Base-by-base conservation (phyloP, 2,888 invertebrate genomes). In the Coelogynopora nodosa region DNA sequence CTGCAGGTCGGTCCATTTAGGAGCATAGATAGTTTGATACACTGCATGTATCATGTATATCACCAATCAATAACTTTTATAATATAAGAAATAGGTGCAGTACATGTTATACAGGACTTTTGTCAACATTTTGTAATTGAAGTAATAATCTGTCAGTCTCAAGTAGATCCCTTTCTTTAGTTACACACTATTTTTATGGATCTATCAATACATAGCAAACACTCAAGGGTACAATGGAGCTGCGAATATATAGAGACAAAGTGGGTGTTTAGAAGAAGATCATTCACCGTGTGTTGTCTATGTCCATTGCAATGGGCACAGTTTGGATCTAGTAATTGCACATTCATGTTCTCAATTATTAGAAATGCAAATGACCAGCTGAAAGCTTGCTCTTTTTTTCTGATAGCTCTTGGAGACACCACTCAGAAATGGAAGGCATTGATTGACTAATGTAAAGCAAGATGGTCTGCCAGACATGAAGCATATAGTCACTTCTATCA, bases 401-500 rank as follows among this genome's bases (percentile, higher is more conserved):
- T 49, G 18, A 74, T 74, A 74, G 74, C 74, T 74, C 74, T 74
- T 74, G 74, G 27, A 74, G 74, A 74, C 74, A 74, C 23, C 74
- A 26, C 74, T n/a, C 5, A 74, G 74, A 74, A 74, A 10, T 26
- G 74, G 74, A 74, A 74, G 27, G 74, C 23, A 74, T 74, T 74
- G 18, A 74, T 74, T 74, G 74, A 74, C 74, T 74, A 87, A 28
- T 87, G 87, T 67, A 82, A 82, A 29, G 87, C 87, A n/a, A 84
- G 87, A 82, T 87, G 87, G 87, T 23, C 85, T 30, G 87, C 0
- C 30, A 30, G 87, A 13, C 87, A 87, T 67, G 74, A 31, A 18
- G 84, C 84, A n/a, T 87, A 86, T 31, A 28, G 84, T 81, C 86
- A 87, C 81, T 84, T 87, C 80, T 87, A 87, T 67, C 84, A 87